Conservation (phyloP, 2,113 vertebrate genomes). For the Malurus elegans region DNA sequence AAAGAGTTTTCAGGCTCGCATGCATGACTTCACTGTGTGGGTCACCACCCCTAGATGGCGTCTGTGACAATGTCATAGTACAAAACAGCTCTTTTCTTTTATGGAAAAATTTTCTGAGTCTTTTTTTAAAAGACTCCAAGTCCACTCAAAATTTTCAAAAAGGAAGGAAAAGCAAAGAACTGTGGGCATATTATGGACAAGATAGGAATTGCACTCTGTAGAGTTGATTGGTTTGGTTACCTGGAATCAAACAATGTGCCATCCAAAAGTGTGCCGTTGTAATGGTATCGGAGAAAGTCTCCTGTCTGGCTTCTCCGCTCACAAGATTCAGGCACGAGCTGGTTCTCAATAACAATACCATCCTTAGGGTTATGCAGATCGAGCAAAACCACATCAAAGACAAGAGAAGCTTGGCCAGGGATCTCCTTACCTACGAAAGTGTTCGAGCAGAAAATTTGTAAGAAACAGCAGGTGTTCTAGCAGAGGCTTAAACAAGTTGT, state of each 20-base stretch:
- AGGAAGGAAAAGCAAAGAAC: not conserved
- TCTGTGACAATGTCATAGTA: not conserved
- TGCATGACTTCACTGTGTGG: not conserved
- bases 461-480: not conserved
- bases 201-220: not conserved
- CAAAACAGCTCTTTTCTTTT: not conserved
- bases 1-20: fast-evolving
- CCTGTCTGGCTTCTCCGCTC: conserved; percentile 79
- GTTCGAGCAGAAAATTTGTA: not conserved
- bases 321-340: conserved; percentile 80
- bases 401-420: conserved; percentile 91
- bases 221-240: conserved; percentile 49
- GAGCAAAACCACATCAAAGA: conserved; percentile 91
- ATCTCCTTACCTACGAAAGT: conserved; percentile 87
- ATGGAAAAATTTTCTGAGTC: not conserved
- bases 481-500: not conserved
- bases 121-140: not conserved
- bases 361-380: conserved; percentile 98
- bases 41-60: not conserved
- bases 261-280: conserved; percentile 92
- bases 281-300: conserved; percentile 95
- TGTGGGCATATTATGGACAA: not conserved
- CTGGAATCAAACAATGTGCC: conserved; percentile 96
- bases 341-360: conserved; percentile 81
- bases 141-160: not conserved